Evolutionary conservation across 2,113 vertebrate species (phyloP), one percentile per base, ranked within the genome.

Genomic region (Vanacampus margaritifer): DNA sequence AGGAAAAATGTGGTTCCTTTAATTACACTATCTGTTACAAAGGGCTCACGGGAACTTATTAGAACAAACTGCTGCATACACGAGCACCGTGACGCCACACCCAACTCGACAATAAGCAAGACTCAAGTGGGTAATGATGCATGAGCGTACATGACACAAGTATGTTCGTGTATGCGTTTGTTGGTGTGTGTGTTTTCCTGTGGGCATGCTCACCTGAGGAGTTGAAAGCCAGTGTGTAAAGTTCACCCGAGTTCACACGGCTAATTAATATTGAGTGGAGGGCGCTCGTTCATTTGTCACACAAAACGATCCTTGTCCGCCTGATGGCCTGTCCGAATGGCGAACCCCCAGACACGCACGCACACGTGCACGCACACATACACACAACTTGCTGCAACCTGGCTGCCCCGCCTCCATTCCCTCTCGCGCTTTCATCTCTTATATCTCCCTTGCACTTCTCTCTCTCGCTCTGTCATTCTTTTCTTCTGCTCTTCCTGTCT

Each of bases 171-270:
- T 71, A 21, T 76, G 69, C 65, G 63, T 75, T 51, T 73, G 10
- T 64, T 45, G 53, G 39, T 79, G 14, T 36, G 56, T 2, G 17
- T 24, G 48, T 60, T 74, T 69, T 64, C 32, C 17, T 76, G 54
- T 74, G 72, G 79, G 75, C 39, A 23, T 51, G 36, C 83, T 76
- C 67, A 69, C 79, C 79, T 75, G 53, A 74, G 68, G 69, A 84
- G 77, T 83, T 88, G 79, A 88, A 89, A 84, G 70, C 78, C 60
- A 53, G 72, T 81, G 74, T 85, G 76, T 80, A 81, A 88, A 89
- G 90, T 92, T 91, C 90, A 92, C 82, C 72, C 64, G 76, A 90
- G 90, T 92, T 91, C 90, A 91, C 78, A 78, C 56, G 83, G 85
- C 89, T 90, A 90, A 92, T 92, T 91, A 90, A 91, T 89, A 86